A percentile compares a stretch with the other conserved stretches of the same genome.
Evolutionary conservation across 1,140 invertebrate species (phyloP).

Genomic region (Lerema accius): DNA sequence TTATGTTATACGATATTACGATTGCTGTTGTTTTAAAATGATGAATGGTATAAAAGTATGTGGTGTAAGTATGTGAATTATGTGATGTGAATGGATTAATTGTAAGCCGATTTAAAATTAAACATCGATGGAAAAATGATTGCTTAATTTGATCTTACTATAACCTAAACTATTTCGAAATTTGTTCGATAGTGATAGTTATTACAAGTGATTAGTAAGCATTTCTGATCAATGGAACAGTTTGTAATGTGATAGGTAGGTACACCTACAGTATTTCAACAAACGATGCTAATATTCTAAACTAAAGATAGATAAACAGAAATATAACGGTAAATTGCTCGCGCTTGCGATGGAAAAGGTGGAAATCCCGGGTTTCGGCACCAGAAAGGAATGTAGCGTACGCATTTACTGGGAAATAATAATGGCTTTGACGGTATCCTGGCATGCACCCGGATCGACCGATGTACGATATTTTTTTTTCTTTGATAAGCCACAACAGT

Average conservation of each 20-base stretch:
- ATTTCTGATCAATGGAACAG: background rate
- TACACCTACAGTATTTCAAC: background rate
- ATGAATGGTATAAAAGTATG: background rate
- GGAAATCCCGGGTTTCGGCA: slow-evolving; percentile 1
- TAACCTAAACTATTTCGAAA: background rate
- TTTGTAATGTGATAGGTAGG: background rate
- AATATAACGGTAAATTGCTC: background rate
- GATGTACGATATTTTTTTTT: too few relatives aligned
- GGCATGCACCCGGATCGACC: too few relatives aligned
- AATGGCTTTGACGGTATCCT: too few relatives aligned
- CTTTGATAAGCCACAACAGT: too few relatives aligned
- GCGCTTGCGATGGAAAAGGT: background rate
- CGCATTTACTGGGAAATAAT: too few relatives aligned
- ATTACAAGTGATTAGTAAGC: background rate
- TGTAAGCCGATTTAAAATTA: background rate
- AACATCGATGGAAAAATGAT: background rate
- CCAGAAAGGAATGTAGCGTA: background rate
- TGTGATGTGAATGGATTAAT: background rate
- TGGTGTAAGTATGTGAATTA: background rate
- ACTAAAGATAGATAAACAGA: background rate
- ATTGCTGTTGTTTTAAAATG: background rate
- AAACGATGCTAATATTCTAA: background rate
- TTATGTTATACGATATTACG: too few relatives aligned
- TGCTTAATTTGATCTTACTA: background rate
- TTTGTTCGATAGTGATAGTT: background rate